Base-by-base conservation (phyloP, 1,140 invertebrate genomes). In the Berghia stephanieae region DNA sequence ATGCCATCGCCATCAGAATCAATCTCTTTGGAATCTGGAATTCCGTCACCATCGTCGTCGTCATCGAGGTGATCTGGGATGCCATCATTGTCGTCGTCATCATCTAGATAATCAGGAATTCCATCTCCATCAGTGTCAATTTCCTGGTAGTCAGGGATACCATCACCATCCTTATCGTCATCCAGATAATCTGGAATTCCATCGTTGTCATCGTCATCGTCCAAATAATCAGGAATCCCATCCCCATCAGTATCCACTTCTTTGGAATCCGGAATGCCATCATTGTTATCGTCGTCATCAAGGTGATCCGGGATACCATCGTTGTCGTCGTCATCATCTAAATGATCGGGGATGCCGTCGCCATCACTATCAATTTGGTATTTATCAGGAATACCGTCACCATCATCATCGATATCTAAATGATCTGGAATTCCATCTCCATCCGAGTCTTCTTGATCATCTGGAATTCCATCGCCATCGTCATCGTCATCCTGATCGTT, bases 381-480 rank as follows among this genome's bases (percentile, higher is more conserved):
- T 68, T 82, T n/a, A 77, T 88, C 86, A 8, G 83, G 80, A 69
- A 88, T 87, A 24, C 83, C 84, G 77, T 83, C 83, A 34, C 79
- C 82, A 78, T 87, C 85, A 75, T 52, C 69, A 67, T 87, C 86
- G 16, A 83, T 79, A 55, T 87, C 80, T 16, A 82, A 36, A 71
- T 84, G 24, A 78, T 88, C 85, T 24, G 84, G 84, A 24, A 86
- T 87, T 18, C 83, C 83, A 78, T 87, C 85, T 55, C 86, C 84
- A 34, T 77, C 77, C 70, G 85, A 83, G n/a, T 83, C 79, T 74
- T 86, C 84, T 2, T 83, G 49, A 79, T 85, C 43, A 67, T 87
- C 83, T 18, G 85, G 82, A 67, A 87, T 84, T 36, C 86, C 87
- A 79, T 88, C 86, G 42, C 83, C 83, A 69, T 88, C 86, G 40